Base-by-base conservation (phyloP, 2,797 vertebrate species). In the Novumbra hubbsi region DNA sequence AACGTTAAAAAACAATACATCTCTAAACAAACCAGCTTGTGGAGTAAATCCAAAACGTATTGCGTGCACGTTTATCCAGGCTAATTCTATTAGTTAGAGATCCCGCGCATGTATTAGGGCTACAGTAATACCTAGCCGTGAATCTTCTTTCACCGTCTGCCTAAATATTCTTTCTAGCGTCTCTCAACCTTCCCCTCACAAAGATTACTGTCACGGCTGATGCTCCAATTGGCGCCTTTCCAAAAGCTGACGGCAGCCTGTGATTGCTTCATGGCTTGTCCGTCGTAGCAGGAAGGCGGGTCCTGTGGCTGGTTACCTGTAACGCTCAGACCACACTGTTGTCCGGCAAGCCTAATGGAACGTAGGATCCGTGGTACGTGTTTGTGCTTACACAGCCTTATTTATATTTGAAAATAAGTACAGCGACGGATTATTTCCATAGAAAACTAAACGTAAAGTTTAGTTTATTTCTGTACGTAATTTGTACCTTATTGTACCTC, bases 141-240 rank as follows among this genome's bases (percentile, higher is more conserved):
- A 71, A 71, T 57, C 60, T 38, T 16, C 32, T 4, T 21, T 21
- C 17, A 34, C 30, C 60, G 60, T 52, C 48, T 71, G 74, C 45
- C 27, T 65, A 48, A 65, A 65, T 65, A 34, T 19, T 17, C 34
- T n/a, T 1, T 34, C 66, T 45, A 81, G 60, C 64, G 77, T 74
- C 1, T 67, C 80, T 24, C 70, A 66, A 21, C 70, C 76, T 65
- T 30, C 73, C 73, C 81, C 72, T 60, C 77, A 76, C 70, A 2
- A 38, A 21, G 60, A 12, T 73, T 84, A 86, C 78, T 32, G 16
- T 14, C 4, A 3, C 32, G 30, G 70, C 57, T 3, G 12, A 41
- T 12, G 12, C 81, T 48, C 89, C 82, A 88, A 83, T 87, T 17
- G 73, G 76, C 78, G 74, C 17, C n/a, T 2, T 32, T 15, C 2